Evolutionary conservation across 2,113 vertebrate species (phyloP).

Genomic region (Gadus macrocephalus): DNA sequence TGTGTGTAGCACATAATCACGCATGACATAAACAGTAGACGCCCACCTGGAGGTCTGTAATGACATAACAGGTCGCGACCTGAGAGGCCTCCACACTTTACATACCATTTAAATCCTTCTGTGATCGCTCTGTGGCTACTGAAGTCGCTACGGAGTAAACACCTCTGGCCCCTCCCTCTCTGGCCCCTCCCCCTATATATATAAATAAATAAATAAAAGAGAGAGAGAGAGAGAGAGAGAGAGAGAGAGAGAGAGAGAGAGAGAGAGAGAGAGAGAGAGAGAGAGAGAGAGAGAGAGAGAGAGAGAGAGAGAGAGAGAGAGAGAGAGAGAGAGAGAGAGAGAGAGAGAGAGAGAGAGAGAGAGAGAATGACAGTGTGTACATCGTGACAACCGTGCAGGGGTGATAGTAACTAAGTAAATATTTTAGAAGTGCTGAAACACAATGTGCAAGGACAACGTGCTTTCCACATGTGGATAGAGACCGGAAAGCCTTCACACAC

Average conservation of each 20-base stretch:
- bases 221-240: too few species aligned
- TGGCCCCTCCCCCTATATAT: too few species aligned
- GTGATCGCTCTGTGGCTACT: slow-evolving; percentile 34
- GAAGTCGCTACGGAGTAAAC: slow-evolving; percentile 8
- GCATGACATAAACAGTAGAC: too few species aligned
- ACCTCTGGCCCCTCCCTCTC: slow-evolving; percentile 8
- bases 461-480: background rate
- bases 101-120: slow-evolving; percentile 54
- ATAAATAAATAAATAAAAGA: too few species aligned
- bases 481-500: background rate
- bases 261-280: too few species aligned
- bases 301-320: too few species aligned
- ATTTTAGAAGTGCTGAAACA: background rate
- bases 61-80: slow-evolving; percentile 43
- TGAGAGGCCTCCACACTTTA: slow-evolving; percentile 41
- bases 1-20: too few species aligned
- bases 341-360: background rate
- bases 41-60: slow-evolving; percentile 34
- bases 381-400: background rate
- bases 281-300: too few species aligned
- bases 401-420: background rate
- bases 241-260: too few species aligned
- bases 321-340: too few species aligned
- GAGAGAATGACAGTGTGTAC: background rate
- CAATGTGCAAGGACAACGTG: background rate